phyloP scores from a whole-genome alignment of 1,140 invertebrate species.

The Meloidogyne chitwoodi region DNA sequence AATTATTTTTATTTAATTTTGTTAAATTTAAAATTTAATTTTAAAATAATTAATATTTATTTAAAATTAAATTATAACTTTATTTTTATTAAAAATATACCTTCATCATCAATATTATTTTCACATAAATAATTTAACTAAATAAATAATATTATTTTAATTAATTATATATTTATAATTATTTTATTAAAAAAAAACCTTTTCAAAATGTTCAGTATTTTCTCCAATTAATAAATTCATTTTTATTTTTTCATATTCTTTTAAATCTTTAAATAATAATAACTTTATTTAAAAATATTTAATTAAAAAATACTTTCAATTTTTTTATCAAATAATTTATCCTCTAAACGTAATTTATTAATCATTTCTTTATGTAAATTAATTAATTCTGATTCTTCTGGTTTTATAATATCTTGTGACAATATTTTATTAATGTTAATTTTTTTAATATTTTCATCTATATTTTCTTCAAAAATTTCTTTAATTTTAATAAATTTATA shows the following conservation, averaged over 20 bases:
- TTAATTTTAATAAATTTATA: not conserved
- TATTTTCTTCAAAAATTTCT: not conserved
- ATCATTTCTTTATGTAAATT: not conserved
- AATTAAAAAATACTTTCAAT: not conserved
- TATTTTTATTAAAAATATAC: no score
- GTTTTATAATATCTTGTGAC: not conserved
- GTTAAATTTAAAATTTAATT: no score
- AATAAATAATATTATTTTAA: no score
- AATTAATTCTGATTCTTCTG: no score
- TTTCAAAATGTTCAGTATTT: not conserved
- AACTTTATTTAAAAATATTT: not conserved
- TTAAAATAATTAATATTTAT: no score
- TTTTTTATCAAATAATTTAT: not conserved
- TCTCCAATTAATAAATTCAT: not conserved
- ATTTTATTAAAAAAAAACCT: not conserved
- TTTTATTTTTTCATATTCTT: not conserved
- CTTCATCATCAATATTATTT: no score
- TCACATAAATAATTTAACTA: no score
- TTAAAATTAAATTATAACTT: no score
- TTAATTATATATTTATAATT: no score
- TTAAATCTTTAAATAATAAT: not conserved
- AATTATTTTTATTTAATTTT: no score
- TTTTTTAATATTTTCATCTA: not conserved
- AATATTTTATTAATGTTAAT: not conserved
- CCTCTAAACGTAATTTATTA: not conserved